Conservation (phyloP, 2,113 vertebrate species). For the Crotalus horridus region DNA sequence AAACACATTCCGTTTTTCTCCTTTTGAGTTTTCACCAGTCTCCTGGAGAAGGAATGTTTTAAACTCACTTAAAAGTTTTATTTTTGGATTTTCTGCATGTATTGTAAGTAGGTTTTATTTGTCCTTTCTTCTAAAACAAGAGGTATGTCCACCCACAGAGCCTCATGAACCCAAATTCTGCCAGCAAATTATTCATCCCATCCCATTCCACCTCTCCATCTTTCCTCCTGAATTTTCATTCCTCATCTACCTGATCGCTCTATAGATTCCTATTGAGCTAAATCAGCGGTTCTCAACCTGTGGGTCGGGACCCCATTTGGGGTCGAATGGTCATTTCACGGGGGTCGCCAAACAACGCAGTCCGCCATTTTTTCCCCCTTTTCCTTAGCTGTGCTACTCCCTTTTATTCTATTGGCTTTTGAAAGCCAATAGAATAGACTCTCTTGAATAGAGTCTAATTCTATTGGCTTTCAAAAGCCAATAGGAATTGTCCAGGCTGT, state of each 20-base stretch:
- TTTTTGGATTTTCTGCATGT: background rate
- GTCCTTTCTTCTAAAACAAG: background rate
- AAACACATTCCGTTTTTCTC: background rate
- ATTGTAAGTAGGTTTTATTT: background rate
- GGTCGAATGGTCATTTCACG: no score
- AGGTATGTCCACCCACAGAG: background rate
- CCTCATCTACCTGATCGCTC: no score
- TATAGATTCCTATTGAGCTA: background rate
- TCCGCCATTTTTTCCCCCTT: no score
- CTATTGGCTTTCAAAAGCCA: no score
- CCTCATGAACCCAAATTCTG: no score
- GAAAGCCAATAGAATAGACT: no score
- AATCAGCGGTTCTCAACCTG: background rate
- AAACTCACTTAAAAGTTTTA: background rate
- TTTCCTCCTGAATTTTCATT: background rate
- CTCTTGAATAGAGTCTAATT: no score
- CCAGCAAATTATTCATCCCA: background rate
- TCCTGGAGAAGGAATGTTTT: background rate
- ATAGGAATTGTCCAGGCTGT: no score
- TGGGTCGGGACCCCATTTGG: no score
- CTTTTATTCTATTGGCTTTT: no score
- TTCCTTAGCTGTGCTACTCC: no score
- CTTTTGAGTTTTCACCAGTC: background rate
- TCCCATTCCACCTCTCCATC: background rate
- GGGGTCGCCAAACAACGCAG: no score